Base-by-base conservation (phyloP, 2,797 vertebrate genomes). In the Euphonia xanthogaster region DNA sequence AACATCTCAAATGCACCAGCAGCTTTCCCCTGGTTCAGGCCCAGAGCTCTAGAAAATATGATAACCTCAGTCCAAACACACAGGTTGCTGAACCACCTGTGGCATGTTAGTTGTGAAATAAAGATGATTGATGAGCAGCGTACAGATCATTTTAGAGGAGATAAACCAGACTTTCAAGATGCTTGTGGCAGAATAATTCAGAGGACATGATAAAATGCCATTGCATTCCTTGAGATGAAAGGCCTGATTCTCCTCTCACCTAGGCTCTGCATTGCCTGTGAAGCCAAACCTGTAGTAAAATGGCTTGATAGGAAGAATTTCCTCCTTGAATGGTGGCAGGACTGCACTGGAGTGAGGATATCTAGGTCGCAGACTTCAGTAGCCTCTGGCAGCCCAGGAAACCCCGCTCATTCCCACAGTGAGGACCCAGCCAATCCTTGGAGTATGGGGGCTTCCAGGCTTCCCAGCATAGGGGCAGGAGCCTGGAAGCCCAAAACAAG, bases 151-250 rank as follows among this genome's bases (percentile, higher is more conserved):
- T 93, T 83, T 40, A 33, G 82, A 91, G 66, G 25, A 63, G 60
- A 89, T 90, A 96, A 96, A 95, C 79, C 79, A 92, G 68, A 67
- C 12, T 50, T 72, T 86, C 90, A 93, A 66, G 68, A 91, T 91
- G 40, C 14, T 78, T 86, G 22, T 51, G 66, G 86, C 50, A 71
- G 35, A 73, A 28, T 82, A 74, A 67, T 71, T 71, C 66, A 61
- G 71, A 81, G 22, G 24, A 76, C 27, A 42, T 60, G 65, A 85
- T 31, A 78, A 80, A 55, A 88, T 93, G 47, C 22, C 51, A 58
- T 33, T 62, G 47, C 40, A 66, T 74, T 27, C 30, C 51, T 58
- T 77, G 40, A 91, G 61, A 85, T 74, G 70, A 82, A 83, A 61
- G 45, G 42, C 23, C 61, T 90, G 68, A 35, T 87, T 25, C 53